These are phyloP conservation scores for Stictocephala bisonia DNA, from an alignment of 2,888 invertebrate genomes.

Conservation along the genomic window DNA sequence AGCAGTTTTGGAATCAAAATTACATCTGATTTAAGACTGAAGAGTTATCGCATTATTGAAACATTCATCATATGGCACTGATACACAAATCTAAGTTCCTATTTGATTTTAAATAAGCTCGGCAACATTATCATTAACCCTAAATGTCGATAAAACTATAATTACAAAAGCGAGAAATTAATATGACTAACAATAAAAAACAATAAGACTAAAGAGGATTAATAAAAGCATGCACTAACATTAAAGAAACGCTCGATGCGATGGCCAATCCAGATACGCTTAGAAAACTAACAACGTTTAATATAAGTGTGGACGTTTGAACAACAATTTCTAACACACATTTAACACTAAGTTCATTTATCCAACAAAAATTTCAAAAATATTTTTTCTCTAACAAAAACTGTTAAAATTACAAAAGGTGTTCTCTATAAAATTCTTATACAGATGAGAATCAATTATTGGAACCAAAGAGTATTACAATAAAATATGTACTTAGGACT, in stretches of 20 bases:
- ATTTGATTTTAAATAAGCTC: conserved; percentile 52
- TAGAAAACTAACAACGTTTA: conserved; percentile 42
- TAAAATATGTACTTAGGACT: conserved; percentile 21
- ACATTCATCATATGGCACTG: conserved; percentile 53
- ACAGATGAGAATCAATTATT: conserved; percentile 8
- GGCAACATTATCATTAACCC: conserved; percentile 38
- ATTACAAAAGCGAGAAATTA: conserved; percentile 45
- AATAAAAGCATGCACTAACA: conserved; percentile 41
- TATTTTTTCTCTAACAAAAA: conserved; percentile 34
- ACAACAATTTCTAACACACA: conserved; percentile 40
- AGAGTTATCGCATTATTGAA: conserved; percentile 44
- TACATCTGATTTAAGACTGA: too few relatives aligned
- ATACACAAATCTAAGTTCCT: conserved; percentile 35
- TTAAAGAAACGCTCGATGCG: conserved; percentile 27
- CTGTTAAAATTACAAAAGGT: conserved; percentile 30
- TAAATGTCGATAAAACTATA: conserved; percentile 38
- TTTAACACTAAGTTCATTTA: neutral
- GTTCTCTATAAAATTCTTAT: conserved; percentile 28
- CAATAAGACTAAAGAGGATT: conserved; percentile 17
- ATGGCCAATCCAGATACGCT: conserved; percentile 27
- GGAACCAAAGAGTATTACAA: conserved; percentile 14
- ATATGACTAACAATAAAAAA: conserved; percentile 26
- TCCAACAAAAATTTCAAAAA: conserved; percentile 41
- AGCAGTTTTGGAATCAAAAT: too few relatives aligned
- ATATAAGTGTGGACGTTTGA: conserved; percentile 39